Base-by-base conservation (phyloP, 2,113 vertebrate species). In the Pyxicephalus adspersus region DNA sequence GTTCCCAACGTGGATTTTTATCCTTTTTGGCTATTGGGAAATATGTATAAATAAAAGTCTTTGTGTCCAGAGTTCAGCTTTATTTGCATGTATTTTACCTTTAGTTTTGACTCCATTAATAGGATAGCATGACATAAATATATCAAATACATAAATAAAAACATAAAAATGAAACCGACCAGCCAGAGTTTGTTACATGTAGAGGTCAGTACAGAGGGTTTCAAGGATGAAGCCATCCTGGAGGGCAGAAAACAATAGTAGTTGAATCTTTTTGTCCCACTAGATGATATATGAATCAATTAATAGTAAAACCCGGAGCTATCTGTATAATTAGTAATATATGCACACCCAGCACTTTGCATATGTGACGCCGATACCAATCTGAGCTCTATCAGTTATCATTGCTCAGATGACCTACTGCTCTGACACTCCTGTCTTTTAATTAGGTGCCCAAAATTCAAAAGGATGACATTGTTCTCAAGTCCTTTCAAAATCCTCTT, bases 241-340 rank as follows among this genome's bases (percentile, higher is more conserved):
- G 38, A 64, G 67, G 54, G 31, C 38, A 25, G 29, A 73, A 82
- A 74, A 75, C 70, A 74, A 75, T 58, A 66, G 63, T n/a, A 22
- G 63, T 26, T 16, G 61, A 50, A 26, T 65, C 80, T 82, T 81
- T 65, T 82, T 66, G 61, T 82, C 38, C 52, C 23, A 58, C 18
- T 79, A 19, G 38, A 66, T 82, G 80, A 82, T 82, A 63, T 82
- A 82, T 82, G 80, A 75, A 82, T 82, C 80, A 82, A 82, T 82
- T 82, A 82, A 82, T 75, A 58, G 28, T 65, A 54, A 38, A 55
- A 58, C 70, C 61, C 6, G 22, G 20, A 74, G 80, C 80, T 73
- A 66, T 82, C 70, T 58, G 60, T 66, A 75, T 82, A 82, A 82
- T 82, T 82, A 82, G 80, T 65, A 75, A 82, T 82, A 66, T 66